Percentiles rank a stretch among this genome's conserved stretches.
These are phyloP conservation scores for Sturnus vulgaris DNA, from an alignment of 2,113 vertebrate genomes.

Conservation along the genomic window DNA sequence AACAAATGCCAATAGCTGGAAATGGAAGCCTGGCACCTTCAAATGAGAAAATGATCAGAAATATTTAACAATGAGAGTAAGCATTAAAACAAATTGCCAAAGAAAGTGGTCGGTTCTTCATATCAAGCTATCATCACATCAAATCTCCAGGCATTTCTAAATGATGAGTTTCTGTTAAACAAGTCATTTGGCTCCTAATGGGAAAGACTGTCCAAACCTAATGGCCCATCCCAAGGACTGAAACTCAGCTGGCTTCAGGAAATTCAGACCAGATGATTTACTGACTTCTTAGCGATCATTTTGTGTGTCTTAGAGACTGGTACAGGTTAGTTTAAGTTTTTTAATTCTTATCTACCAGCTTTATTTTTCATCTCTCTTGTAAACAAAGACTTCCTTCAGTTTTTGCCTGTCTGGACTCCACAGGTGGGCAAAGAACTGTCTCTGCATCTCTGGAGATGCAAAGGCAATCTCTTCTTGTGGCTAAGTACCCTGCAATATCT, in stretches of 20 bases:
- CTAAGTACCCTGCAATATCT: background rate
- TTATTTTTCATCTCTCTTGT: background rate
- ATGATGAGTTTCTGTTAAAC: background rate
- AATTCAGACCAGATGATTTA: background rate
- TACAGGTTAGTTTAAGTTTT: background rate
- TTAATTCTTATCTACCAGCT: background rate
- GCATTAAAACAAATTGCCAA: background rate
- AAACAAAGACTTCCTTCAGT: background rate
- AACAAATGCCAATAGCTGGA: background rate
- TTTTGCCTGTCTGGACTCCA: background rate
- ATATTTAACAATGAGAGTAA: background rate
- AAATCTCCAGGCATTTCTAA: background rate
- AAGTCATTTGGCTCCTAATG: background rate
- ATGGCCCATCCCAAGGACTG: background rate
- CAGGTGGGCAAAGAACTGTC: background rate
- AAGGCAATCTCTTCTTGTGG: background rate
- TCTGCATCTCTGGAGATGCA: background rate
- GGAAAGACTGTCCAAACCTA: background rate
- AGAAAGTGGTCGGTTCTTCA: background rate
- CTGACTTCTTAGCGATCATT: background rate
- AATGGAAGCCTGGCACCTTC: background rate
- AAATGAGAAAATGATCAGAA: conserved; percentile 2
- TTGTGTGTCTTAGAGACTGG: background rate
- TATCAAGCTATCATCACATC: background rate
- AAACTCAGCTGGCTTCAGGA: background rate